phyloP scores from a whole-genome alignment of 1,140 invertebrate genomes.

The Gonatopus flavifemur region DNA sequence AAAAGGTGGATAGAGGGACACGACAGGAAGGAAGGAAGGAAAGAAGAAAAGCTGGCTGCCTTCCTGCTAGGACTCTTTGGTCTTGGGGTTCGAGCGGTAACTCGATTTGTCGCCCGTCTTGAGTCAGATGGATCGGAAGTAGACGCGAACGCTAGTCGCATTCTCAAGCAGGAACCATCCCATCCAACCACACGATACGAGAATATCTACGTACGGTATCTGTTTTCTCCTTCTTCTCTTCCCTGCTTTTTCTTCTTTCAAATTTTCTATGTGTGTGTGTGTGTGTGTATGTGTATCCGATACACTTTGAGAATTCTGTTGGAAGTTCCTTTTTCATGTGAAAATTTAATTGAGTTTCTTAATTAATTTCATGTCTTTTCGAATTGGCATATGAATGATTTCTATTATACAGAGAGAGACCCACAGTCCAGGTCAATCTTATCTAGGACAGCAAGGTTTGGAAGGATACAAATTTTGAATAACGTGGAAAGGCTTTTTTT shows the following conservation, averaged over 20 bases:
- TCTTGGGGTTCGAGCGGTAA: constrained; percentile 43
- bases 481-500: no score
- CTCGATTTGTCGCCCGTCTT: constrained; percentile 49
- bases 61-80: constrained; percentile 41
- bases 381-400: no score
- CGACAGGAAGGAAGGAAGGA: not conserved
- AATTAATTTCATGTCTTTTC: no score
- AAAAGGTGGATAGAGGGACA: not conserved
- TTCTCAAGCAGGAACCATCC: constrained; percentile 38
- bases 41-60: no score
- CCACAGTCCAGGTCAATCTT: no score
- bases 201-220: not conserved
- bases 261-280: not conserved
- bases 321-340: no score
- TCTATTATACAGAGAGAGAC: no score
- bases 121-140: constrained; percentile 50
- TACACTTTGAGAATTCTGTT: no score
- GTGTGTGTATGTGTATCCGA: not conserved
- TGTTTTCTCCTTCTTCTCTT: not conserved
- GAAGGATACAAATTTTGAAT: no score
- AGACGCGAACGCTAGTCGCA: constrained; percentile 43
- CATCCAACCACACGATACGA: not conserved
- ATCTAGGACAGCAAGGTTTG: no score
- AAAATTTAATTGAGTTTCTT: no score
- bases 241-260: not conserved